Conservation (phyloP, 2,797 vertebrate species). For the Schizopygopsis malacanthus region DNA sequence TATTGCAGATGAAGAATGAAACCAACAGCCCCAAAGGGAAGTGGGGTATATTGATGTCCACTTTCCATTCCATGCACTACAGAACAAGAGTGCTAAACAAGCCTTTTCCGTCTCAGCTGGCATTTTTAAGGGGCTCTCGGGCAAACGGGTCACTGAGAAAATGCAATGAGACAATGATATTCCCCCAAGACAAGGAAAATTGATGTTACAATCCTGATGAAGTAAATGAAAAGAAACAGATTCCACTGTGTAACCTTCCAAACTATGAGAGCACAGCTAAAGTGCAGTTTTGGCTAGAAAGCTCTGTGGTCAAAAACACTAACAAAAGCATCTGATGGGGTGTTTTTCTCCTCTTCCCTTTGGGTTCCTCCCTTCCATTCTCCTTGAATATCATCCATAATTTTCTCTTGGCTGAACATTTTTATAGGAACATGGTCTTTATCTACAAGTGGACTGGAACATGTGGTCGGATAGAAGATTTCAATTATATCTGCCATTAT, state of each 20-base stretch:
- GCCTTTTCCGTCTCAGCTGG: neutral
- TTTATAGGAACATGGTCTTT: slow-evolving; percentile 57
- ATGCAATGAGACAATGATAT: slow-evolving; percentile 59
- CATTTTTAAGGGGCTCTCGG: slow-evolving; percentile 26
- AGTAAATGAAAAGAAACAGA: slow-evolving; percentile 78
- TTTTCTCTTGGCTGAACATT: slow-evolving; percentile 38
- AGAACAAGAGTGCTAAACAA: slow-evolving; percentile 39
- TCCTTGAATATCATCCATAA: slow-evolving; percentile 46
- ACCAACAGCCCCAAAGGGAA: slow-evolving; percentile 25
- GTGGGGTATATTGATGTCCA: slow-evolving; percentile 22
- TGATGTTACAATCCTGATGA: slow-evolving; percentile 49
- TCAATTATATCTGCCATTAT: neutral
- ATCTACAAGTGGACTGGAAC: slow-evolving; percentile 57
- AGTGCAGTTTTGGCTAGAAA: slow-evolving; percentile 77
- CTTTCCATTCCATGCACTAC: slow-evolving; percentile 26
- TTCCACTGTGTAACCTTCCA: slow-evolving; percentile 63
- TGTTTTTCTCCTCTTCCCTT: slow-evolving; percentile 32
- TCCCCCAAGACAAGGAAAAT: slow-evolving; percentile 45
- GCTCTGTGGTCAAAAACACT: slow-evolving; percentile 66
- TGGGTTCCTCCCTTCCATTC: slow-evolving; percentile 24
- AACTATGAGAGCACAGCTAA: slow-evolving; percentile 73
- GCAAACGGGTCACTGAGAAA: slow-evolving; percentile 55
- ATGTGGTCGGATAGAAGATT: slow-evolving; percentile 20
- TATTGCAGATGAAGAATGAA: slow-evolving; percentile 45
- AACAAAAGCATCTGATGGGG: slow-evolving; percentile 55